Percentiles rank a stretch among this genome's conserved stretches.
Evolutionary conservation across 2,888 invertebrate genomes (phyloP).

Genomic region (Rhamnusium bicolor): DNA sequence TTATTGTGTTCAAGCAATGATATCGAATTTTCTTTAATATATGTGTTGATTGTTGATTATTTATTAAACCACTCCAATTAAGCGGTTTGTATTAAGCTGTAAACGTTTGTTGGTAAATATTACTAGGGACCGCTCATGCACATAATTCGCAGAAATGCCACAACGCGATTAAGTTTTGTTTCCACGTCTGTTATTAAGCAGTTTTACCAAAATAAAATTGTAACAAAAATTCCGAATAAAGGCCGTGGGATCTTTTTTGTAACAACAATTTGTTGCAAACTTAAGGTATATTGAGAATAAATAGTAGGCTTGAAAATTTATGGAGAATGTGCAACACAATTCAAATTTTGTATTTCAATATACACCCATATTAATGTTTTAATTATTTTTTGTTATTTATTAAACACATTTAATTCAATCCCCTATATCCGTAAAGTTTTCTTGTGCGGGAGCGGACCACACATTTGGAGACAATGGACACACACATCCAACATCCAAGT

Average conservation of each 20-base stretch:
- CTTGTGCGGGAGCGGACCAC: too few species aligned
- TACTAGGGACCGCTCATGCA: background rate
- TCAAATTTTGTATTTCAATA: too few species aligned
- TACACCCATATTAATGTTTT: too few species aligned
- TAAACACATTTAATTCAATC: too few species aligned
- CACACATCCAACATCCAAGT: too few species aligned
- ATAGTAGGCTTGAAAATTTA: too few species aligned
- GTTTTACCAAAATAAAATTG: background rate
- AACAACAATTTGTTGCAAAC: too few species aligned
- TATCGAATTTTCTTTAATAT: conserved; percentile 2
- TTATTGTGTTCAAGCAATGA: background rate
- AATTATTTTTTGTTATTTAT: too few species aligned
- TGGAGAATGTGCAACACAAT: too few species aligned
- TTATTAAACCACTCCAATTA: conserved; percentile 1
- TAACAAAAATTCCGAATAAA: background rate
- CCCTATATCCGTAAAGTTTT: too few species aligned
- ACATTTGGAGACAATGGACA: too few species aligned
- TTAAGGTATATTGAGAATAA: too few species aligned
- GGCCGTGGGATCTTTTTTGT: background rate
- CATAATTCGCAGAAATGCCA: conserved; percentile 3
- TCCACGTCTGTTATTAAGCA: background rate
- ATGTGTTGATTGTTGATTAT: background rate
- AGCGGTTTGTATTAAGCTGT: background rate
- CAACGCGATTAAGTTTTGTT: background rate
- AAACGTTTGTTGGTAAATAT: background rate